Conservation (phyloP, 2,888 invertebrate species). For the Hermaeophaga mercurialis region DNA sequence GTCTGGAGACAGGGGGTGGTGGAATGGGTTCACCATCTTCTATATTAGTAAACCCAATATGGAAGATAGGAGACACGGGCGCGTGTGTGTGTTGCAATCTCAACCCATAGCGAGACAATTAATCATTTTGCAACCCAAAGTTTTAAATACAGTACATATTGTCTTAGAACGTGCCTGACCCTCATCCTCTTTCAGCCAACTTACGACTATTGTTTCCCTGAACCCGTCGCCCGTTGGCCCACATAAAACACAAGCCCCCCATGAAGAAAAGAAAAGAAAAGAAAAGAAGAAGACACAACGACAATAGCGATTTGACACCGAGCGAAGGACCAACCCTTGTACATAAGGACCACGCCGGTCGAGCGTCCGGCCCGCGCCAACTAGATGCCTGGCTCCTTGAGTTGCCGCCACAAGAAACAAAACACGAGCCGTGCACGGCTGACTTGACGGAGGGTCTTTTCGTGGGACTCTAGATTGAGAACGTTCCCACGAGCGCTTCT, state of each 20-base stretch:
- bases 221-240: background rate
- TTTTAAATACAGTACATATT: too few relatives aligned
- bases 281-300: background rate
- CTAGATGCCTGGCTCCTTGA: slow-evolving; percentile 28
- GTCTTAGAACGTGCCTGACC: too few relatives aligned
- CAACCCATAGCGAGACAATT: too few relatives aligned
- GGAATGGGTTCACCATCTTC: too few relatives aligned
- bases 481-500: slow-evolving; percentile 45
- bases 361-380: slow-evolving; percentile 44
- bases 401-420: slow-evolving; percentile 37
- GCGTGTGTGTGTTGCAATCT: too few relatives aligned
- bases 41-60: too few relatives aligned
- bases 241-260: slow-evolving; percentile 1
- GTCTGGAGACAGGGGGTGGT: too few relatives aligned
- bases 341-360: slow-evolving; percentile 34
- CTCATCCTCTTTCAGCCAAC: background rate
- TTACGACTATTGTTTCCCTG: background rate
- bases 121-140: too few relatives aligned
- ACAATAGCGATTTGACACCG: slow-evolving; percentile 6
- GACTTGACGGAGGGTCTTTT: slow-evolving; percentile 39
- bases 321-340: slow-evolving; percentile 18
- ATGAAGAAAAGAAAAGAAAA: too few relatives aligned
- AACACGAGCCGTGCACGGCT: slow-evolving; percentile 40
- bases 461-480: slow-evolving; percentile 43
- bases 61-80: too few relatives aligned